Conservation (phyloP, 1,140 invertebrate genomes). For the Sarcophaga peregrina region DNA sequence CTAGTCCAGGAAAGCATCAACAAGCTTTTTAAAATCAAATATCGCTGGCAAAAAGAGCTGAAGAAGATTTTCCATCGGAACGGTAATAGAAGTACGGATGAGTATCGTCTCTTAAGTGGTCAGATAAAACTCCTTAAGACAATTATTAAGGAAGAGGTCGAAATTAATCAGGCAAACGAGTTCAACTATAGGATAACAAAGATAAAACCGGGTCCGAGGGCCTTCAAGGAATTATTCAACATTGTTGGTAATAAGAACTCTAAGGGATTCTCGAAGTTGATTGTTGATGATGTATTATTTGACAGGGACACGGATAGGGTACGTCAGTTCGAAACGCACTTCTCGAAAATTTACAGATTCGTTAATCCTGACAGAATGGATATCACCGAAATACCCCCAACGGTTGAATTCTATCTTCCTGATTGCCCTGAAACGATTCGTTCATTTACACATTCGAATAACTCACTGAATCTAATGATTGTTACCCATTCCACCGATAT, state of each 20-base stretch:
- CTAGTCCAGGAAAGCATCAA: neutral
- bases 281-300: neutral
- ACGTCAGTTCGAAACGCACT: neutral
- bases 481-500: neutral
- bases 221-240: neutral
- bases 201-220: neutral
- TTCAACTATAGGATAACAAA: neutral
- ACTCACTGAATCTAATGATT: too few species aligned
- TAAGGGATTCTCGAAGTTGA: neutral
- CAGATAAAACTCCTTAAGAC: neutral
- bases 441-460: neutral
- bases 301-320: neutral
- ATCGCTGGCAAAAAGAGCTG: conserved; percentile 7
- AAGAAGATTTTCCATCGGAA: neutral
- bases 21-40: conserved; percentile 13
- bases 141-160: conserved; percentile 13
- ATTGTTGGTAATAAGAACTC: neutral
- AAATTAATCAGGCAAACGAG: neutral
- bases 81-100: neutral
- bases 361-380: neutral
- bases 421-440: neutral
- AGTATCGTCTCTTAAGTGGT: neutral
- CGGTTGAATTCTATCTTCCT: neutral
- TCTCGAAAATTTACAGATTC: neutral
- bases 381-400: neutral